phyloP scores from a whole-genome alignment of 1,140 invertebrate genomes.

The Hydropsyche tenuis region DNA sequence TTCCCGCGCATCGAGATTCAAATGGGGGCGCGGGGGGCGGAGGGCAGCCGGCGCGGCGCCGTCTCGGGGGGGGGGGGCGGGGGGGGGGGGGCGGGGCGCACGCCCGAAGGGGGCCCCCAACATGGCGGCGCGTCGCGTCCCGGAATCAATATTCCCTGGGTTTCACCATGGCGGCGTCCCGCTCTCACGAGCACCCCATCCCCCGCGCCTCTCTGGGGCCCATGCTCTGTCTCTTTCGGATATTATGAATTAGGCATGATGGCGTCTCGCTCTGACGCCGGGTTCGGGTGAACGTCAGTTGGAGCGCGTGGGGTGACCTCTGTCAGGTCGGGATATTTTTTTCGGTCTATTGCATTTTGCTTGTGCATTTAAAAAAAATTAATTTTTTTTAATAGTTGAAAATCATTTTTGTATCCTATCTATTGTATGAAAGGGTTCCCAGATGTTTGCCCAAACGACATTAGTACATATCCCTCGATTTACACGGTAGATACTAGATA shows the following conservation, averaged over 20 bases:
- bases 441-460: no score
- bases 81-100: background rate
- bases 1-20: background rate
- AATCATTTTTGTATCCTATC: no score
- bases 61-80: background rate
- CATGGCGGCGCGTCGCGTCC: slow-evolving; percentile 30
- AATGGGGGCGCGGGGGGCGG: background rate
- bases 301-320: slow-evolving; percentile 8
- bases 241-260: no score
- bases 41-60: slow-evolving; percentile 8
- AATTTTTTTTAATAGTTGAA: no score
- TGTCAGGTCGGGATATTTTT: no score
- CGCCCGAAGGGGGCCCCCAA: slow-evolving; percentile 20
- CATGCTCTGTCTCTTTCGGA: slow-evolving; percentile 1
- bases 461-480: no score
- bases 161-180: slow-evolving; percentile 18
- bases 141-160: slow-evolving; percentile 38
- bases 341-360: no score
- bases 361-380: no score
- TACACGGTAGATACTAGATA: no score
- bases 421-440: no score
- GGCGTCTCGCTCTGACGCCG: no score
- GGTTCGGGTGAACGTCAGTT: no score
- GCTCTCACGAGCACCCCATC: background rate
- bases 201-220: slow-evolving; percentile 19